Base-by-base conservation (phyloP, 1,140 invertebrate genomes). In the Samia ricini region DNA sequence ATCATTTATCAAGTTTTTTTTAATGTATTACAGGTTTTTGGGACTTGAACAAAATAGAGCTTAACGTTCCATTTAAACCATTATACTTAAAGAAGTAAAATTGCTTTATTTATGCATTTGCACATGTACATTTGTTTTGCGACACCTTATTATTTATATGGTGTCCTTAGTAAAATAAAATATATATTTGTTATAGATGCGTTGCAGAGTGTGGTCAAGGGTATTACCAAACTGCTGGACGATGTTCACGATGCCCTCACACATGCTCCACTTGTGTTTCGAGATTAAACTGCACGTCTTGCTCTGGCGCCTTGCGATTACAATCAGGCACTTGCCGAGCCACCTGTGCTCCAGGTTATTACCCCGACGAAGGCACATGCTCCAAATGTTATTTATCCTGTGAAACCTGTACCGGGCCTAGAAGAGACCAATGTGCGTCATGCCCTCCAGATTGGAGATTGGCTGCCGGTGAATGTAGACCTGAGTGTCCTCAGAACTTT, bases 311-410 rank as follows among this genome's bases (percentile, higher is more conserved):
- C 12, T 90, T 97, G 50, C 92, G 95, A 64, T 83, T 96, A 15
- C 95, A 97, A 77, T 95, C 94, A 64, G 95, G 95, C n/a, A 94
- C 95, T 51, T 97, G 96, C 78, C 89, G 94, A 21, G 93, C 93
- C 0, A 93, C 94, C 1, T 96, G 95, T 74, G 95, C 94, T 8
- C 70, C 73, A 59, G 96, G 96, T 18, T 96, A 95, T 79, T 97
- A 95, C 85, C 95, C 95, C 67, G 95, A 96, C 79, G 92, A 95
- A 58, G 95, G 95, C 20, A 93, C 93, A 33, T 97, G 96, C 82
- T 92, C 93, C 42, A 94, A 95, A 69, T 97, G 96, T 79, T 95
- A 97, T 74, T 88, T 95, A 50, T 95, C 95, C 24, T 98, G 97
- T 85, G 93, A 94, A 60, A 90, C 85, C 4, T 90, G 88, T 56